These are phyloP conservation scores for Gnathonemus longibarbis DNA, from an alignment of 2,113 vertebrate species.

Conservation along the genomic window DNA sequence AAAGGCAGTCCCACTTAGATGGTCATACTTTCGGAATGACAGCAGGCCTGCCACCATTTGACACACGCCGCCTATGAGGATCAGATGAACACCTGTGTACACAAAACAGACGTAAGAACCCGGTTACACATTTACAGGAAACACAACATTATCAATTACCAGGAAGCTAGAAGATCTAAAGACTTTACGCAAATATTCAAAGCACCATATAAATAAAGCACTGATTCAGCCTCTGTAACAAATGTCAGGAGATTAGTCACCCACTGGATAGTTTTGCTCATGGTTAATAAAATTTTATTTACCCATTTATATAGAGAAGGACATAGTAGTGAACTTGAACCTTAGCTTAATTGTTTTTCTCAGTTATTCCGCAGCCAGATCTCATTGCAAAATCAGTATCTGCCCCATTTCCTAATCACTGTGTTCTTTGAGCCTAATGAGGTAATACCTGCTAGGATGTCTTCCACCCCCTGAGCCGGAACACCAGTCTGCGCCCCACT, in stretches of 20 bases:
- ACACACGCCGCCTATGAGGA: conserved; percentile 70
- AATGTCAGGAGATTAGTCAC: background rate
- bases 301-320: background rate
- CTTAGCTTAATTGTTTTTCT: background rate
- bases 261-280: background rate
- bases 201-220: background rate
- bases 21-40: conserved; percentile 77
- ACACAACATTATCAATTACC: background rate
- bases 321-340: background rate
- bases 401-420: background rate
- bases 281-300: background rate
- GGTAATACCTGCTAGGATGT: conserved; percentile 71
- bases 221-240: background rate
- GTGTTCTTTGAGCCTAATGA: background rate
- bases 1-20: conserved; percentile 72
- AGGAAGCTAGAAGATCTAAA: background rate
- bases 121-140: background rate
- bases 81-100: conserved; percentile 72
- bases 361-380: background rate
- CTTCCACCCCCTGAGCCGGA: conserved; percentile 57
- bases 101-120: background rate
- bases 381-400: background rate
- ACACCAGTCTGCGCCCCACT: conserved; percentile 49
- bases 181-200: background rate
- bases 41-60: conserved; percentile 77